Evolutionary conservation across 2,797 vertebrate genomes (phyloP).

Genomic region (Epinephelus coioides): DNA sequence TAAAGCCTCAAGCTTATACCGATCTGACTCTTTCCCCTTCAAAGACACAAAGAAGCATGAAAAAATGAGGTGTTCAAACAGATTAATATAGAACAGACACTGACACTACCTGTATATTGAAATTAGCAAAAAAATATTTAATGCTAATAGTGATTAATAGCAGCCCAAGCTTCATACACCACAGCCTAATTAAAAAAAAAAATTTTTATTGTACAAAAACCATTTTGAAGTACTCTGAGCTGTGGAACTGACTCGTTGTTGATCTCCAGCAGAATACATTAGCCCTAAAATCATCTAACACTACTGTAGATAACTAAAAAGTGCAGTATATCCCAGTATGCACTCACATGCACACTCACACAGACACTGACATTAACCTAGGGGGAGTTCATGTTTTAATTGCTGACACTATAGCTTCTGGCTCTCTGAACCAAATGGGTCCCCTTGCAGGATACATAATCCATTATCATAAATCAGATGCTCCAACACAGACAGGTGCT

Average conservation of each 20-base stretch:
- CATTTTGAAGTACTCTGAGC: background rate
- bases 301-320: conserved; percentile 18
- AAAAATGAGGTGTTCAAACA: background rate
- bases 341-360: conserved; percentile 26
- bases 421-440: conserved; percentile 81
- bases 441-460: conserved; percentile 83
- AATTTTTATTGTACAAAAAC: background rate
- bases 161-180: background rate
- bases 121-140: background rate
- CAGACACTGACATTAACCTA: conserved; percentile 68
- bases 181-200: too few relatives aligned
- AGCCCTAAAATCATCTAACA: conserved; percentile 4
- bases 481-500: conserved; percentile 84
- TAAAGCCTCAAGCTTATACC: background rate
- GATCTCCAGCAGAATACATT: conserved; percentile 22
- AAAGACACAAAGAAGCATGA: background rate
- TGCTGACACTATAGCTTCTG: conserved; percentile 84
- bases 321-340: conserved; percentile 30
- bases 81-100: background rate
- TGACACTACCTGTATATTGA: background rate
- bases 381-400: conserved; percentile 81
- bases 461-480: conserved; percentile 89
- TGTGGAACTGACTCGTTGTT: conserved; percentile 17
- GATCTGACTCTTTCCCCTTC: background rate
- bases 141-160: background rate